Evolutionary conservation across 1,140 invertebrate genomes (phyloP).

Genomic region (Pectinophora gossypiella): DNA sequence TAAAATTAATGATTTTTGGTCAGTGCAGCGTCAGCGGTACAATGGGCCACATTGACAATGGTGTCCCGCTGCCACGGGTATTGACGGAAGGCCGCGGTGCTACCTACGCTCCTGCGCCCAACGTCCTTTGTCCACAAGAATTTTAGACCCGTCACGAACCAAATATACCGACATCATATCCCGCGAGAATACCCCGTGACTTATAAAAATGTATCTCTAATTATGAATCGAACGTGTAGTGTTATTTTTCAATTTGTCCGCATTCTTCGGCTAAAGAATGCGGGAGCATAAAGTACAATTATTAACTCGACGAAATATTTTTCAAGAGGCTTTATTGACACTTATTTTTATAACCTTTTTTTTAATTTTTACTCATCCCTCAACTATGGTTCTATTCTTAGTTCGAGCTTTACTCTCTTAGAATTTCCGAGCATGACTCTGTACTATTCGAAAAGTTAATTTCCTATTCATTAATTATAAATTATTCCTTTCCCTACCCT

Average conservation of each 20-base stretch:
- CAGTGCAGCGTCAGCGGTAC: conserved; percentile 56
- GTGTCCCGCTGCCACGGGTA: conserved; percentile 68
- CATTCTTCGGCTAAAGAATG: not conserved
- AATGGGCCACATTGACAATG: conserved; percentile 65
- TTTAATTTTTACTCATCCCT: no score
- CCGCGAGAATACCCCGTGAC: conserved; percentile 44
- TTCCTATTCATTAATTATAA: no score
- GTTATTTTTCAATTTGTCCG: conserved; percentile 26
- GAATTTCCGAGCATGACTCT: no score
- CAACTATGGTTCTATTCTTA: no score
- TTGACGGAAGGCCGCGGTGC: conserved; percentile 55
- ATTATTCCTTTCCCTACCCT: no score
- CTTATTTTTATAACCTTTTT: not conserved
- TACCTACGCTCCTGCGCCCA: conserved; percentile 61
- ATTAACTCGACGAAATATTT: not conserved
- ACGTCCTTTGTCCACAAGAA: conserved; percentile 54
- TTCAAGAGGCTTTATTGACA: not conserved
- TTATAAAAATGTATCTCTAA: conserved; percentile 48
- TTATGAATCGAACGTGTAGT: conserved; percentile 28
- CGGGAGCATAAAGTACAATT: not conserved
- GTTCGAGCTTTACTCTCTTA: no score
- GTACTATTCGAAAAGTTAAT: no score
- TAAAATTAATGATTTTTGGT: conserved; percentile 75
- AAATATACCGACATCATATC: conserved; percentile 24
- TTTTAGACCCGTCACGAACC: conserved; percentile 60